Percentiles rank a stretch among this genome's conserved stretches.
Conservation (phyloP, 2,888 invertebrate species). For the Plebejus melissa region DNA sequence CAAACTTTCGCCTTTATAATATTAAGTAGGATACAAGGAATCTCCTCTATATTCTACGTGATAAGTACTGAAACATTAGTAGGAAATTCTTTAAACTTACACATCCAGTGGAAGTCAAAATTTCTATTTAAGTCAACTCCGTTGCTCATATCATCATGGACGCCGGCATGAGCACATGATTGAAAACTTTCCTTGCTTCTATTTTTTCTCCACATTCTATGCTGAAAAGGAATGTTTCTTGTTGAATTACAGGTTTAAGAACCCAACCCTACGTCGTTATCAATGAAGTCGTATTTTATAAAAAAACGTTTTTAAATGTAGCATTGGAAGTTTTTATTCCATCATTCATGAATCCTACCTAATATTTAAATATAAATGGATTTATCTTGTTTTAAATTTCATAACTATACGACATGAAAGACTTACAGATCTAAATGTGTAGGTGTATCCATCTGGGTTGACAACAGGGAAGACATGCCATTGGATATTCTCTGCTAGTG, state of each 20-base stretch:
- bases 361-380: neutral
- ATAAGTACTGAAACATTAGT: neutral
- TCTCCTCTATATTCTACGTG: neutral
- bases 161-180: slow-evolving; percentile 41
- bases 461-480: slow-evolving; percentile 87
- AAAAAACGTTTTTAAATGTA: no score
- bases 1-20: no score
- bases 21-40: no score
- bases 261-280: no score
- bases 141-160: slow-evolving; percentile 57
- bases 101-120: slow-evolving; percentile 59
- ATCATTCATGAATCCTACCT: neutral
- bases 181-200: slow-evolving; percentile 48
- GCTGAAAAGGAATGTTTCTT: slow-evolving; percentile 69
- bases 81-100: slow-evolving; percentile 44
- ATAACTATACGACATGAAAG: neutral
- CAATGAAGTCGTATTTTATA: no score
- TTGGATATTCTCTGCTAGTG: slow-evolving; percentile 82
- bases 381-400: no score
- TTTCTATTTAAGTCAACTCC: slow-evolving; percentile 68
- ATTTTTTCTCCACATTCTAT: slow-evolving; percentile 86
- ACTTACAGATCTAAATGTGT: slow-evolving; percentile 81
- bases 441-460: slow-evolving; percentile 87
- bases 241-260: neutral
- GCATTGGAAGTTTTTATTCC: no score